phyloP scores from a whole-genome alignment of 2,888 invertebrate species.

The Hirtodrosophila confusa region DNA sequence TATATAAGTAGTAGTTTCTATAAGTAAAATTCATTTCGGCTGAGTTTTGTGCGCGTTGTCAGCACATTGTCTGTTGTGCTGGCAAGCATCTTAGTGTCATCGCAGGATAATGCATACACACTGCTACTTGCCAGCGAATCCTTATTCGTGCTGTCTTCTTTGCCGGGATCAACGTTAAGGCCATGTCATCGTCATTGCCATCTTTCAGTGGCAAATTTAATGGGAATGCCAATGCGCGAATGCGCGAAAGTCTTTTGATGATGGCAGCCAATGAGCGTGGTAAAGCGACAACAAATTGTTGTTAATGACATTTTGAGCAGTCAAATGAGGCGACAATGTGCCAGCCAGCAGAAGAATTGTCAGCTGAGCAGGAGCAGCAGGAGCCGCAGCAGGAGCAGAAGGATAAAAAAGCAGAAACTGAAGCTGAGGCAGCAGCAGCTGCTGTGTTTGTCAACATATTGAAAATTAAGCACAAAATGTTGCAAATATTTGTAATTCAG shows the following conservation, averaged over 20 bases:
- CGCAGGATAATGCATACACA: constrained; percentile 22
- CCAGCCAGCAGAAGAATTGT: neutral
- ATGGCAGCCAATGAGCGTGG: constrained; percentile 46
- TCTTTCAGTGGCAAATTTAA: constrained; percentile 13
- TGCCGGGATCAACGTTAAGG: constrained; percentile 20
- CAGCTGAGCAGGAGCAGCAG: neutral
- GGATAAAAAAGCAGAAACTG: neutral
- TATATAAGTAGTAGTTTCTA: too few relatives aligned
- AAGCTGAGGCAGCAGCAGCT: neutral
- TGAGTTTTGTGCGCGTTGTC: neutral
- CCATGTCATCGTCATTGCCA: constrained; percentile 25
- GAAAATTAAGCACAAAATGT: constrained; percentile 28
- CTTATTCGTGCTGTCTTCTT: neutral
- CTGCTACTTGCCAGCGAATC: neutral
- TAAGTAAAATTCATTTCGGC: too few relatives aligned
- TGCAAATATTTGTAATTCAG: constrained; percentile 11
- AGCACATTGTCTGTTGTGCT: constrained; percentile 6
- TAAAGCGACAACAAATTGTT: constrained; percentile 41
- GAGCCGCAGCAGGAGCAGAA: neutral
- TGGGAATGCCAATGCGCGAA: constrained; percentile 26
- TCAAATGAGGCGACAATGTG: constrained; percentile 27
- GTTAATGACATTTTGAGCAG: constrained; percentile 44
- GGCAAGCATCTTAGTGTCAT: constrained; percentile 26
- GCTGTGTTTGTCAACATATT: constrained; percentile 26
- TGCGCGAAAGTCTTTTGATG: constrained; percentile 40